These are phyloP conservation scores for Halictus rubicundus DNA, from an alignment of 1,140 invertebrate genomes.

Conservation along the genomic window DNA sequence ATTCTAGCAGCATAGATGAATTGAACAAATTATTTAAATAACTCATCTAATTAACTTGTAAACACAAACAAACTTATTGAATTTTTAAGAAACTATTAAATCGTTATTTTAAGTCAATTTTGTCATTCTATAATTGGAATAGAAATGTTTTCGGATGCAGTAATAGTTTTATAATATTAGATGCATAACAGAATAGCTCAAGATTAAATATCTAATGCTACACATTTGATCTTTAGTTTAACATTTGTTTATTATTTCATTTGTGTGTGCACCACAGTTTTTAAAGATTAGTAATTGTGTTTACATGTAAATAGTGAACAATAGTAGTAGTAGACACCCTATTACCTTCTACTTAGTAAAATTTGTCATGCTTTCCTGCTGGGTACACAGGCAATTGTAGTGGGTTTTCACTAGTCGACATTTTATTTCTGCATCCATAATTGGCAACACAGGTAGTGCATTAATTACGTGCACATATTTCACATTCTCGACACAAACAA, in stretches of 20 bases:
- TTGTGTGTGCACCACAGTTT: too few species aligned
- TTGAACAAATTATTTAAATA: too few species aligned
- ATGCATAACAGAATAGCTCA: background rate
- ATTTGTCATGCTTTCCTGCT: slow-evolving; percentile 26
- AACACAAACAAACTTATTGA: too few species aligned
- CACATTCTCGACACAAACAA: slow-evolving; percentile 19
- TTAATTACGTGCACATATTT: slow-evolving; percentile 21
- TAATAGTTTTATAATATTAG: background rate
- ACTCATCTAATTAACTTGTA: too few species aligned
- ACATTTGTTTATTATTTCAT: too few species aligned
- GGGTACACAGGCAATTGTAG: slow-evolving; percentile 14
- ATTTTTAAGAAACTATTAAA: background rate
- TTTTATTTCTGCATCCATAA: slow-evolving; percentile 22
- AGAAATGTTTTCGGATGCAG: background rate
- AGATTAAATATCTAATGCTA: background rate
- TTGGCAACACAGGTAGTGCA: slow-evolving; percentile 13
- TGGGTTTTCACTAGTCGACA: slow-evolving; percentile 4
- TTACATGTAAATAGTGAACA: background rate
- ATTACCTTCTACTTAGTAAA: slow-evolving; percentile 4
- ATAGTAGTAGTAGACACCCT: slow-evolving; percentile 13
- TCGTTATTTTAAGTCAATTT: background rate
- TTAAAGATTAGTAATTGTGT: too few species aligned
- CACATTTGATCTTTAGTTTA: background rate
- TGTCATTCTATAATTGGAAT: background rate
- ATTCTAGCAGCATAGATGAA: too few species aligned